Conservation (phyloP, 2,113 vertebrate genomes). For the Cranoglanis bouderius region DNA sequence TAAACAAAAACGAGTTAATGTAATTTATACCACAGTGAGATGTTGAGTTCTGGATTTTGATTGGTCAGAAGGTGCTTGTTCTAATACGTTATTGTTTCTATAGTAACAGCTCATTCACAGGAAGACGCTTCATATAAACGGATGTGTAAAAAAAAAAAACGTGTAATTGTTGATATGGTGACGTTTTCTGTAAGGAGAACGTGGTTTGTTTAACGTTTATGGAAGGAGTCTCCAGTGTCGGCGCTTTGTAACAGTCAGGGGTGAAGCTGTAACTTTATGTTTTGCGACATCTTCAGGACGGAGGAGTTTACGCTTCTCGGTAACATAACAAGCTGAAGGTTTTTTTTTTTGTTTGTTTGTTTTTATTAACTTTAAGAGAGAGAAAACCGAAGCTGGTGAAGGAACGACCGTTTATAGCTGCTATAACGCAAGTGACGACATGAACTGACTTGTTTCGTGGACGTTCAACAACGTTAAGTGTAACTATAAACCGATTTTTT, state of each 20-base stretch:
- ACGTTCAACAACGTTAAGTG: too few relatives aligned
- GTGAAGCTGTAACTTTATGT: not conserved
- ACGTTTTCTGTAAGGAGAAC: not conserved
- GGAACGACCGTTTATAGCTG: too few relatives aligned
- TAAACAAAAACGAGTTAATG: not conserved
- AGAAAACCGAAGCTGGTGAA: too few relatives aligned
- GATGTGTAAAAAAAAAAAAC: too few relatives aligned
- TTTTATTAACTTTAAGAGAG: too few relatives aligned
- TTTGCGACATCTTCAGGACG: not conserved
- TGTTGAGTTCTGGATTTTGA: not conserved
- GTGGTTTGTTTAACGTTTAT: not conserved
- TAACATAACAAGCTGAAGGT: too few relatives aligned
- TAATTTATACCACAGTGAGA: not conserved
- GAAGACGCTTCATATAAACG: not conserved
- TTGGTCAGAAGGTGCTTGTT: not conserved
- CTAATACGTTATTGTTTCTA: not conserved
- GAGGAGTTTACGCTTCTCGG: not conserved
- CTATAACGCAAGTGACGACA: too few relatives aligned
- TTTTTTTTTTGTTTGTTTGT: too few relatives aligned
- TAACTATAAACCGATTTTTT: too few relatives aligned
- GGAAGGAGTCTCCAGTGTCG: not conserved
- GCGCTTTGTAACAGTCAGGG: not conserved
- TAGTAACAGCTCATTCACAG: not conserved
- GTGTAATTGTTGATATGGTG: not conserved
- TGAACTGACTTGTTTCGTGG: too few relatives aligned